A percentile compares a stretch with the other conserved stretches of the same genome.
Conservation (phyloP, 1,140 invertebrate genomes). For the Stegodyphus mimosarum region DNA sequence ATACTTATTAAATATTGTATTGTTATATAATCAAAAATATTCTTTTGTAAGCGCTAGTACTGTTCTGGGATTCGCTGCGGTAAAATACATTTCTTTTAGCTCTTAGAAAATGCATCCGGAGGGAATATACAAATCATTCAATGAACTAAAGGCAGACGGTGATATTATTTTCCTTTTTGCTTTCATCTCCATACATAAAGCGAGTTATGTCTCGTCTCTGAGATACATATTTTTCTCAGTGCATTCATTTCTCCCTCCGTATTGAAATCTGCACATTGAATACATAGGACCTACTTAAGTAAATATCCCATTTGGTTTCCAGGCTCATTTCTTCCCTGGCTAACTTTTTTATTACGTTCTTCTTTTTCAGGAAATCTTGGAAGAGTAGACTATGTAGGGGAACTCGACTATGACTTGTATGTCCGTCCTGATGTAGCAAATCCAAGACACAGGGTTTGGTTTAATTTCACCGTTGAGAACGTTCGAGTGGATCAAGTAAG, state of each 20-base stretch:
- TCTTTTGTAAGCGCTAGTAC: too few species aligned
- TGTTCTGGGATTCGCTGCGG: too few species aligned
- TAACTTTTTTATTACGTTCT: slow-evolving; percentile 34
- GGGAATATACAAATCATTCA: too few species aligned
- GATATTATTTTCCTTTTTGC: too few species aligned
- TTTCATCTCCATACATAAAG: too few species aligned
- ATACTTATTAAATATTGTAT: too few species aligned
- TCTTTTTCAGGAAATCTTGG: slow-evolving; percentile 87
- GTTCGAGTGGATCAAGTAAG: slow-evolving; percentile 73
- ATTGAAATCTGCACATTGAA: slow-evolving; percentile 32
- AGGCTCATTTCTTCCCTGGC: slow-evolving; percentile 18
- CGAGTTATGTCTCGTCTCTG: neutral
- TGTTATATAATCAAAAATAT: too few species aligned
- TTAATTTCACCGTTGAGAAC: slow-evolving; percentile 98
- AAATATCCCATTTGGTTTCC: slow-evolving; percentile 46
- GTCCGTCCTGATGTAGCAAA: slow-evolving; percentile 96
- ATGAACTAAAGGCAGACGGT: too few species aligned
- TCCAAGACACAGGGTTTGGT: slow-evolving; percentile 93
- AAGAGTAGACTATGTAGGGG: slow-evolving; percentile 90
- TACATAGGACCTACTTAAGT: slow-evolving; percentile 60
- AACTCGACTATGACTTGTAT: slow-evolving; percentile 96
- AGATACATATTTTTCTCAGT: neutral
- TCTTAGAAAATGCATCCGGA: too few species aligned
- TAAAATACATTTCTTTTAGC: too few species aligned
- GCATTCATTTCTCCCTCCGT: neutral